Conservation (phyloP, 2,888 invertebrate species). For the Epirrita christyi region DNA sequence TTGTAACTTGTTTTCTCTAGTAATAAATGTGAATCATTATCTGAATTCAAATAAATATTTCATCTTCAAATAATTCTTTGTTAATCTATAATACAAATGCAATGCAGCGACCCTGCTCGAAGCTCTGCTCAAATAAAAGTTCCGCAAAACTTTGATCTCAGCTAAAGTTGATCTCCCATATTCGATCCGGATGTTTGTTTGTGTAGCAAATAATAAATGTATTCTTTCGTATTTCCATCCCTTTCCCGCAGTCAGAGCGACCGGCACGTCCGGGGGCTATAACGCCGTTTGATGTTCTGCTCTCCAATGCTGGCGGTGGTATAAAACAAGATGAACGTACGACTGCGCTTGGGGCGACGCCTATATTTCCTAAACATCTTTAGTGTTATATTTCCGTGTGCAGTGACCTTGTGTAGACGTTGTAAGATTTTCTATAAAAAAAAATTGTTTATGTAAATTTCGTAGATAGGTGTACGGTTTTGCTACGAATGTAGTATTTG, state of each 20-base stretch:
- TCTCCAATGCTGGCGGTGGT: constrained; percentile 83
- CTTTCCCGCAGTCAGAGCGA: constrained; percentile 62
- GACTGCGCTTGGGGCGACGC: constrained; percentile 82
- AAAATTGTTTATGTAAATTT: constrained; percentile 10
- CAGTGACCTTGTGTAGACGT: constrained; percentile 69
- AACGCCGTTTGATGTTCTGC: constrained; percentile 84
- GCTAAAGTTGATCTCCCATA: constrained; percentile 50
- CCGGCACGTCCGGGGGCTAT: constrained; percentile 82
- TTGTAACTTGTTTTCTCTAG: too few species aligned
- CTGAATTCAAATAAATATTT: too few species aligned
- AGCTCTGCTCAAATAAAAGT: constrained; percentile 38
- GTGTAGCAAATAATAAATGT: constrained; percentile 77
- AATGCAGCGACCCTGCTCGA: not conserved
- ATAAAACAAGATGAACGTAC: constrained; percentile 79
- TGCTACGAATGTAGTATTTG: constrained; percentile 25
- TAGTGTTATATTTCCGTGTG: constrained; percentile 71
- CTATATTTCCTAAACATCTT: constrained; percentile 84
- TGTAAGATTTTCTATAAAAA: constrained; percentile 28
- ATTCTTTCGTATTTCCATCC: constrained; percentile 64
- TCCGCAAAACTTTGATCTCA: constrained; percentile 50
- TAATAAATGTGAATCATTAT: too few species aligned
- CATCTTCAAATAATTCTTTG: too few species aligned
- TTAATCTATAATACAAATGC: too few species aligned
- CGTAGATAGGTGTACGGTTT: constrained; percentile 23
- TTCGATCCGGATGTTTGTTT: constrained; percentile 70